Percentiles rank a stretch among this genome's conserved stretches.
Evolutionary conservation across 92 coral and sea anemone species (phyloP).

Genomic region (Phenganax subtilis): DNA sequence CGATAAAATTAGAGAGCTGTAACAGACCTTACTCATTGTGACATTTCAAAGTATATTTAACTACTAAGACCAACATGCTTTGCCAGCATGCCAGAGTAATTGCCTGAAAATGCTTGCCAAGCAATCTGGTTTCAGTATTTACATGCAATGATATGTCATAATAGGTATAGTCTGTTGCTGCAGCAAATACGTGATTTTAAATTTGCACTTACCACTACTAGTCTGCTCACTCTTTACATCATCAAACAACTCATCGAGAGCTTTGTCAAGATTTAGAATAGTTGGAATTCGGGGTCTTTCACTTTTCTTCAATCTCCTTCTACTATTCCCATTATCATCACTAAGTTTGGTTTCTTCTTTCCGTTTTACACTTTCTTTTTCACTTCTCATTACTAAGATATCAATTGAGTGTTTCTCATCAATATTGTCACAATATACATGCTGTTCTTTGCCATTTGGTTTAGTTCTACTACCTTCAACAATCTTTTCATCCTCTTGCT

Average conservation of each 20-base stretch:
- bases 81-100: too few species aligned
- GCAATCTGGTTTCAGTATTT: too few species aligned
- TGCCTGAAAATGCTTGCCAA: too few species aligned
- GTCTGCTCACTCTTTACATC: slow-evolving; percentile 32
- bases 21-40: too few species aligned
- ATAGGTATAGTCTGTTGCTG: background rate
- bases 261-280: slow-evolving; percentile 60
- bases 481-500: slow-evolving; percentile 51
- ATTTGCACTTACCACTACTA: slow-evolving; percentile 2
- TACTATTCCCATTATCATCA: slow-evolving; percentile 26
- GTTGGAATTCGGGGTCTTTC: slow-evolving; percentile 92
- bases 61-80: too few species aligned
- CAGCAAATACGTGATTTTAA: background rate
- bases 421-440: slow-evolving; percentile 43
- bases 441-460: slow-evolving; percentile 27
- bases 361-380: slow-evolving; percentile 1
- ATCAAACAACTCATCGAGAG: slow-evolving; percentile 38
- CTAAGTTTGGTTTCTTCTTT: background rate
- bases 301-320: slow-evolving; percentile 54
- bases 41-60: too few species aligned
- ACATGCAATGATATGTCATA: too few species aligned
- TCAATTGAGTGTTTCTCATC: slow-evolving; percentile 16
- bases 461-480: slow-evolving; percentile 37
- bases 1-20: too few species aligned
- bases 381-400: too few species aligned